A percentile compares a stretch with the other conserved stretches of the same genome.
phyloP scores from a whole-genome alignment of 1,140 invertebrate species.

The Campoletis sonorensis region DNA sequence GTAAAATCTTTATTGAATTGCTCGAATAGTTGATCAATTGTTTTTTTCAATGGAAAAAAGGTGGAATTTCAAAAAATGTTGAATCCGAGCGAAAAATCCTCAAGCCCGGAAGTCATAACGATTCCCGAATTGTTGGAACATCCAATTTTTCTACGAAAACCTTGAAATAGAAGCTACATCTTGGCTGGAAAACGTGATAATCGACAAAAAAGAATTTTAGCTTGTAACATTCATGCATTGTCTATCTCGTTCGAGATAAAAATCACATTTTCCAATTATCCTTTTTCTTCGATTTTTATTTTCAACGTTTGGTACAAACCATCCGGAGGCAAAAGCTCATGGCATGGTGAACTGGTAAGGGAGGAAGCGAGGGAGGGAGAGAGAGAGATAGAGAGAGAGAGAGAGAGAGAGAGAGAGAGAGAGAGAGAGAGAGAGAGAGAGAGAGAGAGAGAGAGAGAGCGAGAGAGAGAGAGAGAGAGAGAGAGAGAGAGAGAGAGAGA shows the following conservation, averaged over 20 bases:
- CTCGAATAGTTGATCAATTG: too few species aligned
- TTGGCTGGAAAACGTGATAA: not conserved
- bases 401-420: too few species aligned
- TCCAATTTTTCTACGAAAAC: not conserved
- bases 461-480: too few species aligned
- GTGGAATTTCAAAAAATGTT: not conserved
- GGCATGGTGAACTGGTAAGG: too few species aligned
- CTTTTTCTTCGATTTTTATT: not conserved
- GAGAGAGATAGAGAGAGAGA: too few species aligned
- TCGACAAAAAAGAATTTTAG: not conserved
- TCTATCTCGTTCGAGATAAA: slow-evolving; percentile 12
- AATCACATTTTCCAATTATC: slow-evolving; percentile 9
- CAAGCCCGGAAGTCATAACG: not conserved
- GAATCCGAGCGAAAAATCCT: not conserved
- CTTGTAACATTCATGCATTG: not conserved
- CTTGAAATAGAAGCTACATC: not conserved
- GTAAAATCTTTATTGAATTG: too few species aligned
- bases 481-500: not conserved
- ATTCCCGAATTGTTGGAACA: not conserved
- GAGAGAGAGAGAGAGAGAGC: too few species aligned
- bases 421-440: too few species aligned
- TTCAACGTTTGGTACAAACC: not conserved
- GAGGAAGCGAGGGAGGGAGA: too few species aligned
- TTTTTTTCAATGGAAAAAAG: not conserved
- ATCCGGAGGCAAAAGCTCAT: too few species aligned